Evolutionary conservation across 92 coral and sea anemone species (phyloP).

Genomic region (Heliopora coerulea): DNA sequence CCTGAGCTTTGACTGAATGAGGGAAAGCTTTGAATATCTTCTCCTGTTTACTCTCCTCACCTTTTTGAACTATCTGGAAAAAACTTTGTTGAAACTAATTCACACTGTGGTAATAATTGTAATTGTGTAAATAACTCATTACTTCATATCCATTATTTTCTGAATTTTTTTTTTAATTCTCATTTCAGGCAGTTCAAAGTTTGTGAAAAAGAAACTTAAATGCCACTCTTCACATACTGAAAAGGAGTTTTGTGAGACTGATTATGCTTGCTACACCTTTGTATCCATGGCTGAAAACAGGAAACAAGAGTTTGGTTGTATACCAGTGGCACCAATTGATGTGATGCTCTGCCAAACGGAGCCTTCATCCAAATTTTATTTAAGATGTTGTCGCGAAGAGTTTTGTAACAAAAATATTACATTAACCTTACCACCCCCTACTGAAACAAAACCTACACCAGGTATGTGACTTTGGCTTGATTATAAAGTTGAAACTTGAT

Average conservation of each 20-base stretch:
- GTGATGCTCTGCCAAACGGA: neutral
- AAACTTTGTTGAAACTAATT: too few relatives aligned
- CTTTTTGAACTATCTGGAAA: too few relatives aligned
- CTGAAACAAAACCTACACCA: neutral
- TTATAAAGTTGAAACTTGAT: too few relatives aligned
- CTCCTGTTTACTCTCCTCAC: too few relatives aligned
- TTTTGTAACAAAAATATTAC: conserved; percentile 11
- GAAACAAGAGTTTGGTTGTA: neutral
- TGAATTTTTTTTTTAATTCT: too few relatives aligned
- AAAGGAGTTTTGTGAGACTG: neutral
- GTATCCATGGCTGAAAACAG: neutral
- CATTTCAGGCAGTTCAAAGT: neutral
- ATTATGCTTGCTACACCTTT: neutral
- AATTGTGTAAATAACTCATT: too few relatives aligned
- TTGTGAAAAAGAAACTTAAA: neutral
- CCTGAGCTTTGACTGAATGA: too few relatives aligned
- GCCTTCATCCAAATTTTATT: neutral
- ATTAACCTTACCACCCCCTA: conserved; percentile 4
- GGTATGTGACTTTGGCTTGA: too few relatives aligned
- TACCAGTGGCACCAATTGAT: neutral
- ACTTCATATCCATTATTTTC: too few relatives aligned
- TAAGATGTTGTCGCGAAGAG: conserved; percentile 10
- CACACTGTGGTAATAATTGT: too few relatives aligned
- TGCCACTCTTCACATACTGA: neutral
- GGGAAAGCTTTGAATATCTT: too few relatives aligned